Evolutionary conservation across 2,888 invertebrate genomes (phyloP), one percentile per base, ranked within the genome.

Genomic region (Nowickia ferox): DNA sequence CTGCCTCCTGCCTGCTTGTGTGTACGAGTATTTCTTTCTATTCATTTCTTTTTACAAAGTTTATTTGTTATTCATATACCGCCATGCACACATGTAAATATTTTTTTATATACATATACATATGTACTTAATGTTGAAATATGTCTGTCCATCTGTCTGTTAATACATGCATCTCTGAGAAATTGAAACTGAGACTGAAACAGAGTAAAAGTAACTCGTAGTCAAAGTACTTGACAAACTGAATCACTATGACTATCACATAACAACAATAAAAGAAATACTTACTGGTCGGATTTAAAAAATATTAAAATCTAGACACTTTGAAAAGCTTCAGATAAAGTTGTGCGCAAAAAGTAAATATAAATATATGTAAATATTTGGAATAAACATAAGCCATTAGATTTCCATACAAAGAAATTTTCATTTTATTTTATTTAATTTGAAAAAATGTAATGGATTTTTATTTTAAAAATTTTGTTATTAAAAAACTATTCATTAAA

Each of bases 221-320:
- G 66, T 85, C 81, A 85, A 69, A 84, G 57, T 78, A 78, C 85
- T 85, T 85, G 85, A 86, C 86, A 83, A 80, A 86, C 79, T 76
- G 72, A 86, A 83, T 82, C 80, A 78, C 80, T 81, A 66, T 78
- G 75, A 87, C 69, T 78, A 84, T 84, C 74, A 82, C 61, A 84
- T 76, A 83, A 80, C 80, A 84, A 61, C 19, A 84, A 61, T 11
- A 19, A 40, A 74, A 44, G 69, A 75, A 61, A 77, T 42, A 13
- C 42, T 59, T 65, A 6, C 30, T 30, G 65, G n/a, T 17, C 59
- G 57, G 40, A 55, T 71, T 74, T 72, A 30, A 71, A 80, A 78
- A 82, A 48, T 77, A 68, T 76, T 68, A 77, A 68, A 66, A 77
- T 85, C 74, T 57, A 81, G 72, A 77, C 84, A 74, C 40, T 84